These are phyloP conservation scores for Coregonus suidteri DNA, from an alignment of 2,797 vertebrate species.

Conservation along the genomic window DNA sequence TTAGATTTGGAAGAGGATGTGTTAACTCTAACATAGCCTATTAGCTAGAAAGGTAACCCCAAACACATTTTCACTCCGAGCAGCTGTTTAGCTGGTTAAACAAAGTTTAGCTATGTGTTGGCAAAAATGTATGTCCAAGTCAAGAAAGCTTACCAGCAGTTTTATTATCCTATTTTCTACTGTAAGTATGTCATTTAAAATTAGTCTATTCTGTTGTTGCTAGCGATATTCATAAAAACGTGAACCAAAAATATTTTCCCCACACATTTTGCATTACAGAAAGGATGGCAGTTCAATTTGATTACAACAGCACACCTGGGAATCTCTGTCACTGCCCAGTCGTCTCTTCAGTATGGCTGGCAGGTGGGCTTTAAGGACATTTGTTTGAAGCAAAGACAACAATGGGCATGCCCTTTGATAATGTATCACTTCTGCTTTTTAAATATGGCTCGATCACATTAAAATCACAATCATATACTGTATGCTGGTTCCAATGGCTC, in stretches of 20 bases:
- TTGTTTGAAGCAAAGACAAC: neutral
- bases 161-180: too few species aligned
- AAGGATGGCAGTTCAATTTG: neutral
- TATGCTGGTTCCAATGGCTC: neutral
- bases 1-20: too few species aligned
- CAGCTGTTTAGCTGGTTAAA: too few species aligned
- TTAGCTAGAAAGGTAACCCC: too few species aligned
- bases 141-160: too few species aligned
- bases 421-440: neutral
- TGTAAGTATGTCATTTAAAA: too few species aligned
- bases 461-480: neutral
- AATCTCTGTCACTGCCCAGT: constrained; percentile 34
- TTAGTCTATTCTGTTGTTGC: too few species aligned
- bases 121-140: too few species aligned
- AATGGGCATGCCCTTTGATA: neutral
- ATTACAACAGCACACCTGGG: constrained; percentile 44
- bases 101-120: too few species aligned
- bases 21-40: too few species aligned
- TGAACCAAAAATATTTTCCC: constrained; percentile 45
- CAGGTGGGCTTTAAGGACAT: neutral
- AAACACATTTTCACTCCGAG: too few species aligned
- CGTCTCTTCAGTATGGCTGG: neutral
- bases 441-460: neutral
- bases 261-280: neutral
- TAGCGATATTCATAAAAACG: constrained; percentile 53